A percentile compares a stretch with the other conserved stretches of the same genome.
These are phyloP conservation scores for Portevinia maculata DNA, from an alignment of 2,888 invertebrate species.

Conservation along the genomic window DNA sequence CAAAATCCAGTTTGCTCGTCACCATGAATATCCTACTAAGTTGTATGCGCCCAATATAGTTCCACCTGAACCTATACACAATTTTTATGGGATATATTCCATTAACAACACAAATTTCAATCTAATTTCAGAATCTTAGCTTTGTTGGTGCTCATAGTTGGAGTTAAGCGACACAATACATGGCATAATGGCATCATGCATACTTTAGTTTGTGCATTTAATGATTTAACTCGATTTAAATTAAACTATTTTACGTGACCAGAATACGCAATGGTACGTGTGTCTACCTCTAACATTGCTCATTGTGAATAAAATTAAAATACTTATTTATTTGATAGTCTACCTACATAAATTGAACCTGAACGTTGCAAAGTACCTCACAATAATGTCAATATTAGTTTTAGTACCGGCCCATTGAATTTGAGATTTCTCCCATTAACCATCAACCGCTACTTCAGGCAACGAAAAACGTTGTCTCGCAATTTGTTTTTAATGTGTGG, in stretches of 20 bases:
- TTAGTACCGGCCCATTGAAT: too few species aligned
- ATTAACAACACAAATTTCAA: constrained; percentile 34
- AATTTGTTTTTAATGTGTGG: too few species aligned
- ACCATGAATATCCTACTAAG: constrained; percentile 2
- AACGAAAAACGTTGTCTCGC: too few species aligned
- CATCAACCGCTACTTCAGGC: too few species aligned
- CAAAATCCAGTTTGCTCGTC: neutral
- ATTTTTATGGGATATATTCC: neutral
- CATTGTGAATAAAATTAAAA: too few species aligned
- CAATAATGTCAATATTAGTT: too few species aligned
- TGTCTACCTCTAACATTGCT: too few species aligned
- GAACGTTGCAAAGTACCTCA: too few species aligned
- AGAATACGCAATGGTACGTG: too few species aligned
- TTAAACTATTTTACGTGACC: neutral
- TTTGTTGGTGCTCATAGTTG: constrained; percentile 65
- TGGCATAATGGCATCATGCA: neutral
- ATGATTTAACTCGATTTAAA: constrained; percentile 1
- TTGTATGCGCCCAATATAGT: neutral
- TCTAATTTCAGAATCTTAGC: constrained; percentile 66
- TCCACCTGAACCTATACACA: neutral
- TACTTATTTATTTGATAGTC: too few species aligned
- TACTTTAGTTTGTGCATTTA: neutral
- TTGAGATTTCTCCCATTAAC: too few species aligned
- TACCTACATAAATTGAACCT: too few species aligned
- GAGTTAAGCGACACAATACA: constrained; percentile 41